Evolutionary conservation across 2,113 vertebrate genomes (phyloP).

Genomic region (Podarcis raffonei): DNA sequence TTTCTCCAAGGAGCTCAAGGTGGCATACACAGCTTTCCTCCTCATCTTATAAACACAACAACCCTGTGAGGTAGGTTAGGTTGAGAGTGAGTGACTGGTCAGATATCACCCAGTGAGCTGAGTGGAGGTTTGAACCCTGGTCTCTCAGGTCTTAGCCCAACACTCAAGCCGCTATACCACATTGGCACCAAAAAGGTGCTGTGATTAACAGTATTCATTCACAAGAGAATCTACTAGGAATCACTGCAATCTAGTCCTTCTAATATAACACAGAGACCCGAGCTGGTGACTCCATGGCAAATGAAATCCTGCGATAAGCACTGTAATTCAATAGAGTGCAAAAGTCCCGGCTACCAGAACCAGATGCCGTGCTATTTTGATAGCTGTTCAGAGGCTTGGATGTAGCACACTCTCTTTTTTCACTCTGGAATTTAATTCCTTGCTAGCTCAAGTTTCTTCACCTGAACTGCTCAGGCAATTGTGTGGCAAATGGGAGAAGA

Average conservation of each 20-base stretch:
- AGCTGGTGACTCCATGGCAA: not conserved
- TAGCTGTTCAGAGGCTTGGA: not conserved
- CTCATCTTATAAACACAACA: too few relatives aligned
- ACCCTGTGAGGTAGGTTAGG: too few relatives aligned
- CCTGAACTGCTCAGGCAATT: fast-evolving
- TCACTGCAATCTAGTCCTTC: not conserved
- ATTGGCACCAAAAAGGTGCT: not conserved
- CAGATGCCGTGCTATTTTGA: not conserved
- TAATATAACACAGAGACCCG: not conserved
- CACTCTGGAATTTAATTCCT: not conserved
- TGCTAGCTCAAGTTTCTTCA: not conserved
- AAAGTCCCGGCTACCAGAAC: not conserved
- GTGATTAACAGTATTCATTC: not conserved
- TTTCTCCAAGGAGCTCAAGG: too few relatives aligned
- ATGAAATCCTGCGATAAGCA: not conserved
- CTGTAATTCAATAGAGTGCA: not conserved
- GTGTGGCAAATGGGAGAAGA: not conserved
- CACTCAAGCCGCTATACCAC: too few relatives aligned
- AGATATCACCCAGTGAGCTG: too few relatives aligned
- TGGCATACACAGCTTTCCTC: too few relatives aligned
- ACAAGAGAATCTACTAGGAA: not conserved
- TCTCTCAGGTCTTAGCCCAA: too few relatives aligned
- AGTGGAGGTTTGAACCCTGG: too few relatives aligned
- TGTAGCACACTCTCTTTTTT: not conserved
- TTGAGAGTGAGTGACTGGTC: too few relatives aligned